Conservation (phyloP, 1,140 invertebrate species). For the Mya arenaria region DNA sequence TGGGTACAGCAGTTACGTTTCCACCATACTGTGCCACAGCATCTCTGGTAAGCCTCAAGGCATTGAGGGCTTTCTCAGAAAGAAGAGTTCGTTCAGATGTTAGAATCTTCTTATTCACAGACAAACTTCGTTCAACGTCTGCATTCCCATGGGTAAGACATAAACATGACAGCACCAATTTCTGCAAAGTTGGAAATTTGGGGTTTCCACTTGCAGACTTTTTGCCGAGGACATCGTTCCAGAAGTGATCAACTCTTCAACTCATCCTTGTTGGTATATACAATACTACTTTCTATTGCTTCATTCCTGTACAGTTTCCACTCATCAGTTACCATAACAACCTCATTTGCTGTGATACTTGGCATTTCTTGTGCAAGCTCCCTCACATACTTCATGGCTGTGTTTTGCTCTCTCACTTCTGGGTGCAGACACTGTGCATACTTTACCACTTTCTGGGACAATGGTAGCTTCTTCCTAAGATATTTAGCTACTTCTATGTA, state of each 20-base stretch:
- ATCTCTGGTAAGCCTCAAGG: slow-evolving; percentile 22
- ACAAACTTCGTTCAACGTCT: slow-evolving; percentile 61
- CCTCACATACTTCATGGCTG: too few relatives aligned
- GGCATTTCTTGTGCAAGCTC: too few relatives aligned
- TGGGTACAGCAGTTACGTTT: slow-evolving; percentile 10
- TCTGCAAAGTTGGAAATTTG: slow-evolving; percentile 21
- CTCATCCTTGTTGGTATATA: background rate
- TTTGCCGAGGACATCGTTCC: slow-evolving; percentile 43
- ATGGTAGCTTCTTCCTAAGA: too few relatives aligned
- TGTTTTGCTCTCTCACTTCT: background rate
- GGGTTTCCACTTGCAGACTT: slow-evolving; percentile 21
- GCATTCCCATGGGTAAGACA: slow-evolving; percentile 56
- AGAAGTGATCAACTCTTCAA: slow-evolving; percentile 58
- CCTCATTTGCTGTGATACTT: slow-evolving; percentile 9
- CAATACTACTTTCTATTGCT: slow-evolving; percentile 8
- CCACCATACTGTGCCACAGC: background rate
- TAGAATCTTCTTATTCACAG: slow-evolving; percentile 41
- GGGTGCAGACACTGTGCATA: slow-evolving; percentile 42
- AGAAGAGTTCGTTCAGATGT: slow-evolving; percentile 28
- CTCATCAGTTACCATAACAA: slow-evolving; percentile 47
- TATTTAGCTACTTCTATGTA: too few relatives aligned
- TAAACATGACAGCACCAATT: slow-evolving; percentile 47
- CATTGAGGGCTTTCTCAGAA: slow-evolving; percentile 25
- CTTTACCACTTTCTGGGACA: too few relatives aligned
- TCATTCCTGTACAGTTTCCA: slow-evolving; percentile 51